Base-by-base conservation (phyloP, 2,888 invertebrate genomes). In the Nomada fucata region DNA sequence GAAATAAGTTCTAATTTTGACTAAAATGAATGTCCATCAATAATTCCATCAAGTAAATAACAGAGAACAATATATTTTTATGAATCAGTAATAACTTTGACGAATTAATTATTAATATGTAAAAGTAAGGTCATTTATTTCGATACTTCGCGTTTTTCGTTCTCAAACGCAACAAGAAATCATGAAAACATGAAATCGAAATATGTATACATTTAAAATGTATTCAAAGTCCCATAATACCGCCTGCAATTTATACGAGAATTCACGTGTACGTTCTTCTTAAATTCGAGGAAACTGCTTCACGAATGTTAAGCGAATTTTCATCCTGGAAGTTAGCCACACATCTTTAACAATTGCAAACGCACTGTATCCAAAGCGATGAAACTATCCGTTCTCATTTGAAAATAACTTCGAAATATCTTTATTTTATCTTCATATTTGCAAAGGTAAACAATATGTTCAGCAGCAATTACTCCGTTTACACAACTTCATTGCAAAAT, bases 161-260 rank as follows among this genome's bases (percentile, higher is more conserved):
- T 29, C 7, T 29, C 7, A 29, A 29, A 29, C 29, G 29, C 4
- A 29, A 29, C 29, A 29, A 29, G 47, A 47, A 13, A 47, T 10
- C 47, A 44, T 44, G 44, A 11, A 44, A 44, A 44, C 10, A 11
- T 44, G 44, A 44, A 44, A 44, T 44, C 10, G 55, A 55, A 55
- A 10, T 20, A 3, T 55, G 0, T 11, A 5, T 23, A 23, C 11
- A 57, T n/a, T 53, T 20, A 72, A 77, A 77, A 72, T 47, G 75
- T 76, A 78, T 85, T 71, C 69, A 72, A 65, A 69, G 52, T 77
- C 71, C 69, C 55, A 20, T 23, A n/a, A 57, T 47, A 47, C 23
- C 36, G 44, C 63, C 57, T 68, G 55, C 50, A 67, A 82, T 77
- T 75, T 77, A 63, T 72, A 63, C 47, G 67, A 76, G 63, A 84